Evolutionary conservation across 1,140 invertebrate genomes (phyloP).

Genomic region (Drosophila seguyi): DNA sequence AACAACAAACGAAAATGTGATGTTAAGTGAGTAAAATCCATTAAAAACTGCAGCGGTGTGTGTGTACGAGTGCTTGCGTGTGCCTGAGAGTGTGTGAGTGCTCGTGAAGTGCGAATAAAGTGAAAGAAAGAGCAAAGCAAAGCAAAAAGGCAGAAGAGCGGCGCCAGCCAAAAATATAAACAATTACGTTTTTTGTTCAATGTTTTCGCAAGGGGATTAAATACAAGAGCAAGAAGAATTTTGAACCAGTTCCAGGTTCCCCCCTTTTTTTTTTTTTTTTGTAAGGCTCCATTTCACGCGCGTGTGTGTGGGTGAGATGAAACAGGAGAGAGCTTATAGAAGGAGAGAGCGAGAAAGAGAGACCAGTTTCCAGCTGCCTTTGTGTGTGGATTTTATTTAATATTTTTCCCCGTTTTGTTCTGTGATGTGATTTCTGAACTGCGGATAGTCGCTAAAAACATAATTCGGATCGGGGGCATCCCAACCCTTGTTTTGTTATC

Average conservation of each 20-base stretch:
- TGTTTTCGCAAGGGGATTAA: not conserved
- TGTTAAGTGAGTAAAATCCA: slow-evolving; percentile 68
- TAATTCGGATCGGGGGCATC: slow-evolving; percentile 22
- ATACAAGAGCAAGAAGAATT: slow-evolving; percentile 6
- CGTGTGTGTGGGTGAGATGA: slow-evolving; percentile 32
- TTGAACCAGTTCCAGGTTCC: slow-evolving; percentile 18
- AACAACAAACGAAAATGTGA: slow-evolving; percentile 66
- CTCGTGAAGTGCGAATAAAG: slow-evolving; percentile 40
- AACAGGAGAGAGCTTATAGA: slow-evolving; percentile 3
- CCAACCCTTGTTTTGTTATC: slow-evolving; percentile 70
- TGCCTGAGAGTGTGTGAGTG: slow-evolving; percentile 19
- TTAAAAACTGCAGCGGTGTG: slow-evolving; percentile 30
- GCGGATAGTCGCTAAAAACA: slow-evolving; percentile 36
- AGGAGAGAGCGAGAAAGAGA: slow-evolving; percentile 13
- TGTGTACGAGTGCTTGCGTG: slow-evolving; percentile 12
- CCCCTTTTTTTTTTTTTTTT: not conserved
- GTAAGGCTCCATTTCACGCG: slow-evolving; percentile 11
- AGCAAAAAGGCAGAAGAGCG: slow-evolving; percentile 51
- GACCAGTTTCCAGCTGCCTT: slow-evolving; percentile 46
- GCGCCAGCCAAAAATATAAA: slow-evolving; percentile 49
- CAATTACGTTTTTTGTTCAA: slow-evolving; percentile 15
- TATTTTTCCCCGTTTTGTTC: slow-evolving; percentile 18
- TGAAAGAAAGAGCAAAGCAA: slow-evolving; percentile 39
- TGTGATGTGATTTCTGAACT: slow-evolving; percentile 29
- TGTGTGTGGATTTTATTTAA: slow-evolving; percentile 40